Conservation (phyloP, 2,113 vertebrate genomes). For the Ceratotherium simum region DNA sequence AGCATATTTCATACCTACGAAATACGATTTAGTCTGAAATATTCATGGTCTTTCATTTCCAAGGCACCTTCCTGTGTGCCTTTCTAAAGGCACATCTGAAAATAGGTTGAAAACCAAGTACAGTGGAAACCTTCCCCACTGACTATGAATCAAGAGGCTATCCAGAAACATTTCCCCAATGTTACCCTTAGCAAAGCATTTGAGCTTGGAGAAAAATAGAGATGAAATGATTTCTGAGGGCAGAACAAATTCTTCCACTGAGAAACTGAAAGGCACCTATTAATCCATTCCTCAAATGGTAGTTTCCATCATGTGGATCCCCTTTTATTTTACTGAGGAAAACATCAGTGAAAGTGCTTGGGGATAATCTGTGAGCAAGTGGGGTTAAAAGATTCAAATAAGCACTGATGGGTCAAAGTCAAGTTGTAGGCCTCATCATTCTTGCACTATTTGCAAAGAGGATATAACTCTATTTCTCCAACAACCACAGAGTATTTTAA, state of each 20-base stretch:
- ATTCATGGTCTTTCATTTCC: not conserved
- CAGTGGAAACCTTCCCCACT: conserved; percentile 27
- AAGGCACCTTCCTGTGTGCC: not conserved
- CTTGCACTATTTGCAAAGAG: conserved; percentile 59
- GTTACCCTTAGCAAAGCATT: conserved; percentile 45
- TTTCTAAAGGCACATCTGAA: conserved; percentile 56
- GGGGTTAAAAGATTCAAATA: conserved; percentile 54
- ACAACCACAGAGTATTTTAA: conserved; percentile 64
- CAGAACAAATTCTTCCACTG: conserved; percentile 20
- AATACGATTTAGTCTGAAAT: not conserved
- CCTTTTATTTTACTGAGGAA: conserved; percentile 58
- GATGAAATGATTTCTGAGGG: conserved; percentile 57
- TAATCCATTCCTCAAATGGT: conserved; percentile 47
- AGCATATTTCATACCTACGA: not conserved
- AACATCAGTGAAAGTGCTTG: conserved; percentile 38
- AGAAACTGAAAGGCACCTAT: conserved; percentile 51
- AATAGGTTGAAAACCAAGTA: conserved; percentile 63
- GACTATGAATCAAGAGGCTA: conserved; percentile 39
- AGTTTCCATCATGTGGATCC: conserved; percentile 52
- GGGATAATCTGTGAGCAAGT: conserved; percentile 11
- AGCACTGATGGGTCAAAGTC: conserved; percentile 52
- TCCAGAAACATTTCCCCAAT: conserved; percentile 31
- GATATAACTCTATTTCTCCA: conserved; percentile 63
- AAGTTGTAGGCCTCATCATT: conserved; percentile 55
- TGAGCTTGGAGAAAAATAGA: conserved; percentile 48